Conservation (phyloP, 2,888 invertebrate species). For the Polydrusus cervinus region DNA sequence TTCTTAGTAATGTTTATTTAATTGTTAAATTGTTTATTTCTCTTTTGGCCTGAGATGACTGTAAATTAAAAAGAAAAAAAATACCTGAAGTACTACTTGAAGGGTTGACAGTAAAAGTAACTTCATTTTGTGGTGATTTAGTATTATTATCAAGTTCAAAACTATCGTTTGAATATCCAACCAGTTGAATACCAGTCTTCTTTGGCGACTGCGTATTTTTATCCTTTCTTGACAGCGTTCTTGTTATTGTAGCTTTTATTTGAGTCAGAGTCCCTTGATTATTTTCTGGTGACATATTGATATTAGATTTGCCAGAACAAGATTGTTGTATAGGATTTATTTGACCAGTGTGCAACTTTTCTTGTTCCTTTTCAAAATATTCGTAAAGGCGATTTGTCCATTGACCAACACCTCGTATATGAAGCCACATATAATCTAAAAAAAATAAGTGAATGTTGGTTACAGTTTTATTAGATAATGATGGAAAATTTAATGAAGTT, state of each 20-base stretch:
- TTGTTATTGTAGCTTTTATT: slow-evolving; percentile 70
- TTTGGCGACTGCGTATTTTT: slow-evolving; percentile 54
- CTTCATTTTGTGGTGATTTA: slow-evolving; percentile 60
- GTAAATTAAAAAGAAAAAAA: neutral
- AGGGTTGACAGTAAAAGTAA: slow-evolving; percentile 61
- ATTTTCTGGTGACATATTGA: slow-evolving; percentile 16
- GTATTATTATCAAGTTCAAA: slow-evolving; percentile 63
- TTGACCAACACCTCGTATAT: slow-evolving; percentile 93
- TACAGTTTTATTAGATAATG: no score
- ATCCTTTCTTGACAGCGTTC: slow-evolving; percentile 74
- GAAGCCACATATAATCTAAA: slow-evolving; percentile 92
- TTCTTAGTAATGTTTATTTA: no score
- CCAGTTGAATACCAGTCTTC: slow-evolving; percentile 66
- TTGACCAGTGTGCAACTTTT: slow-evolving; percentile 80
- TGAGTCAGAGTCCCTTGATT: slow-evolving; percentile 67
- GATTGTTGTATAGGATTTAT: slow-evolving; percentile 67
- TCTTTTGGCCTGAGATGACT: no score
- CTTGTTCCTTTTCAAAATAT: slow-evolving; percentile 89
- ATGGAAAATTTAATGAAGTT: no score
- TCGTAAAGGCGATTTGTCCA: slow-evolving; percentile 93
- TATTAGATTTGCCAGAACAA: slow-evolving; percentile 12
- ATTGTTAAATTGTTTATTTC: no score
- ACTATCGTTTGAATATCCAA: slow-evolving; percentile 68
- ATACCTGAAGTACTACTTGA: slow-evolving; percentile 66
- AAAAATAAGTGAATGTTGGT: slow-evolving; percentile 36